Evolutionary conservation across 2,888 invertebrate genomes (phyloP).

Genomic region (Aspidiotus destructor): DNA sequence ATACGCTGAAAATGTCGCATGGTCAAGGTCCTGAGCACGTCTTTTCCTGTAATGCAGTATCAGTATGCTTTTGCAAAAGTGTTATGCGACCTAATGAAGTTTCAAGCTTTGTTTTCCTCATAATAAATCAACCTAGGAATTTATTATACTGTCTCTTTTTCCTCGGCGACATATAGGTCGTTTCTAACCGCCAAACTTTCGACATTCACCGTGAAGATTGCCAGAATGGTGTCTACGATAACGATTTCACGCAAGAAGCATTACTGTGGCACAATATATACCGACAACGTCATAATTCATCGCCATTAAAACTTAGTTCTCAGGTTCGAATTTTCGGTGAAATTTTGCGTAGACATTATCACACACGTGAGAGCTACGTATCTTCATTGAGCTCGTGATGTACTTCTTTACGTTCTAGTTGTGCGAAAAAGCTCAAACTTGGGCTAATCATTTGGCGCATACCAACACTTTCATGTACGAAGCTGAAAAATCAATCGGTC

Average conservation of each 20-base stretch:
- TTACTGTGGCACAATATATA: slow-evolving; percentile 77
- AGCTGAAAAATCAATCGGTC: slow-evolving; percentile 66
- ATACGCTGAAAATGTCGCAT: too few species aligned
- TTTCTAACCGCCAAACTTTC: not conserved
- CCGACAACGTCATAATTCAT: slow-evolving; percentile 63
- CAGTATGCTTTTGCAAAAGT: too few species aligned
- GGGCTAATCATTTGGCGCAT: slow-evolving; percentile 78
- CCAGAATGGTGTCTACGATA: slow-evolving; percentile 18
- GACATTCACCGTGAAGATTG: slow-evolving; percentile 19
- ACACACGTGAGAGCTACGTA: too few species aligned
- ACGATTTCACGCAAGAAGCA: slow-evolving; percentile 67
- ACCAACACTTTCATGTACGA: slow-evolving; percentile 65
- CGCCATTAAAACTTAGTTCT: slow-evolving; percentile 62
- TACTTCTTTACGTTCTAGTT: slow-evolving; percentile 47
- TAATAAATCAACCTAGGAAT: too few species aligned
- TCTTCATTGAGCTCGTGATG: too few species aligned
- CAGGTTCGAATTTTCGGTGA: slow-evolving; percentile 48
- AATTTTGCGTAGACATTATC: not conserved
- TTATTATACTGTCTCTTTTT: too few species aligned
- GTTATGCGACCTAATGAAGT: too few species aligned
- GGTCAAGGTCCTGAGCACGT: too few species aligned
- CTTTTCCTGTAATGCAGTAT: too few species aligned
- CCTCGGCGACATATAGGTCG: too few species aligned
- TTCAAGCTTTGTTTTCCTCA: too few species aligned
- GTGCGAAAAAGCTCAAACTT: slow-evolving; percentile 71